phyloP scores from a whole-genome alignment of 2,888 invertebrate species.

The Iselma pallidipennis region DNA sequence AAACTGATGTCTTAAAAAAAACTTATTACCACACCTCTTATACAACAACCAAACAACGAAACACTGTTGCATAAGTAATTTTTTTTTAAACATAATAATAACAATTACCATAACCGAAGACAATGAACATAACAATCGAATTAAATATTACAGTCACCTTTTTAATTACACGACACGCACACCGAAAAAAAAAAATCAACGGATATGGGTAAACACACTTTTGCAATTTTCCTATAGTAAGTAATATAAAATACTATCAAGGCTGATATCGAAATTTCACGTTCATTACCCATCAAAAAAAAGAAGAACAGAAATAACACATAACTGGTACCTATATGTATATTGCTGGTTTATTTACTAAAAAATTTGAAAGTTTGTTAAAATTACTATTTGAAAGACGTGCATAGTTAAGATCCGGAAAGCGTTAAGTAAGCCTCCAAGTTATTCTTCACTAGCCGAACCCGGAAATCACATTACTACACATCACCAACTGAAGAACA shows the following conservation, averaged over 20 bases:
- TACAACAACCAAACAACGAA: neutral
- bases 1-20: neutral
- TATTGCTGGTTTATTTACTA: neutral
- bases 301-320: neutral
- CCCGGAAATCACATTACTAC: neutral
- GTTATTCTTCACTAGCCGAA: neutral
- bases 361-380: neutral
- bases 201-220: neutral
- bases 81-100: neutral
- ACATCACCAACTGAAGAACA: neutral
- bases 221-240: neutral
- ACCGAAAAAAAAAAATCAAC: neutral
- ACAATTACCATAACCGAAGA: neutral
- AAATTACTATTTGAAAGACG: neutral
- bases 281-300: neutral
- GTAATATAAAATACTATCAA: neutral
- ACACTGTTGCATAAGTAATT: neutral
- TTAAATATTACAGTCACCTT: neutral
- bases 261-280: neutral
- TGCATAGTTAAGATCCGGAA: neutral
- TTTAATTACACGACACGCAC: neutral
- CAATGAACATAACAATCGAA: neutral
- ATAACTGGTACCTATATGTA: neutral
- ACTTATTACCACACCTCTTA: conserved; percentile 5
- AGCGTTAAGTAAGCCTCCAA: neutral